Percentiles rank a stretch among this genome's conserved stretches.
phyloP scores from a whole-genome alignment of 2,797 vertebrate species.

The Muscicapa striata region DNA sequence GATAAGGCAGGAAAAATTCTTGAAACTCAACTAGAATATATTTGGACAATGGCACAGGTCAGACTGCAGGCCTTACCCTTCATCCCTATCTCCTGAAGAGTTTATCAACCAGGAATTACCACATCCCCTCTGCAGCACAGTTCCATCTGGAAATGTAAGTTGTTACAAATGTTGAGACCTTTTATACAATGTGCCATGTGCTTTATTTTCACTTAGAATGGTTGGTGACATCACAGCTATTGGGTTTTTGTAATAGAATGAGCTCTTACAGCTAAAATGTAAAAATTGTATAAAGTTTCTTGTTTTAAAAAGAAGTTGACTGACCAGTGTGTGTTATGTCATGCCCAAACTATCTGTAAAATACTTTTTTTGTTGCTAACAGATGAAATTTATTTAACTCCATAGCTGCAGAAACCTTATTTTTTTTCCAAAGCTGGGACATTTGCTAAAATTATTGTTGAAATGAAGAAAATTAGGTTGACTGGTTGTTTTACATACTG shows the following conservation, averaged over 20 bases:
- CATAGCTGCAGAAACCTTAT: background rate
- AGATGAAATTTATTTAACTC: background rate
- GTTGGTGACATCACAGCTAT: background rate
- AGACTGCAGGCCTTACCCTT: background rate
- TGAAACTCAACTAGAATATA: background rate
- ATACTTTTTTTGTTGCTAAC: background rate
- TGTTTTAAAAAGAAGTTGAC: background rate
- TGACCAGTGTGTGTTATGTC: background rate
- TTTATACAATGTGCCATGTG: background rate
- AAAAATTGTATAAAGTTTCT: background rate
- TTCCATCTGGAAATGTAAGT: background rate
- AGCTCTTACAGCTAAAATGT: background rate
- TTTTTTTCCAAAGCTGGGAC: background rate
- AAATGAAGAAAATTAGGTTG: background rate
- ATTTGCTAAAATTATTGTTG: background rate
- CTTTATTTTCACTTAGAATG: slow-evolving; percentile 6
- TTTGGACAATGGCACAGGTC: background rate
- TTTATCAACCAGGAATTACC: background rate
- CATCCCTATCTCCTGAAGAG: background rate
- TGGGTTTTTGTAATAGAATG: background rate
- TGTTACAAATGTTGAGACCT: slow-evolving; percentile 18
- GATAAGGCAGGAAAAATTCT: background rate
- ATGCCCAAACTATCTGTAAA: background rate
- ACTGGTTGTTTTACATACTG: background rate
- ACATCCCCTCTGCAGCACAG: background rate